phyloP scores from a whole-genome alignment of 2,888 invertebrate species.

The Caenorhabditis imperialis region DNA sequence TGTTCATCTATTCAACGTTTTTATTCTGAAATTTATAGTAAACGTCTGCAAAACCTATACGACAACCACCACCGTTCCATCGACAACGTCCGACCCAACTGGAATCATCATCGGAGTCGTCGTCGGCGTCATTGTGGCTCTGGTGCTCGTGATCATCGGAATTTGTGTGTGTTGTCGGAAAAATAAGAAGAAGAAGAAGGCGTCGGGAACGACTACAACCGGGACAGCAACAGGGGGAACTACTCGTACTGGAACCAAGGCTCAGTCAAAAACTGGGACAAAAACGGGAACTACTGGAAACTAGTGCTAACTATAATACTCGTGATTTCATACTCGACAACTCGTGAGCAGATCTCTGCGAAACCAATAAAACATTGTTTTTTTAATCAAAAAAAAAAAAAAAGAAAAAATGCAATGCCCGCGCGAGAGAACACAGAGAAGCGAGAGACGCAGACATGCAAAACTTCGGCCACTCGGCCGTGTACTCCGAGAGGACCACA shows the following conservation, averaged over 20 bases:
- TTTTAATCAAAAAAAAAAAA: not conserved
- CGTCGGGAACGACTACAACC: not conserved
- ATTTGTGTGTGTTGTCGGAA: no score
- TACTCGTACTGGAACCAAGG: not conserved
- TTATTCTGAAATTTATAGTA: no score
- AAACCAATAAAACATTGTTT: not conserved
- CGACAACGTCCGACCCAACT: no score
- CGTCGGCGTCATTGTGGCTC: no score
- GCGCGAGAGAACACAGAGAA: not conserved
- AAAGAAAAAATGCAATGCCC: not conserved
- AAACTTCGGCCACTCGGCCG: constrained; percentile 18
- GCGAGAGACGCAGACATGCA: constrained; percentile 12
- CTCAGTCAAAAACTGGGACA: not conserved
- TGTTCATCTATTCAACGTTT: no score
- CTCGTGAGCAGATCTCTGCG: no score
- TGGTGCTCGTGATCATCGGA: no score
- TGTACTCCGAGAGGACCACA: constrained; percentile 20
- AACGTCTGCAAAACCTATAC: no score
- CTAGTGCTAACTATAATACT: not conserved
- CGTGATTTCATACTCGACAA: not conserved
- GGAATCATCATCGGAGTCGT: no score
- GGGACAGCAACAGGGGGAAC: not conserved
- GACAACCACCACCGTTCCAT: no score
- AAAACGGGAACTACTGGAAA: not conserved
- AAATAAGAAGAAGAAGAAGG: not conserved